Evolutionary conservation across 2,797 vertebrate genomes (phyloP), one percentile per base, ranked within the genome.

Genomic region (Anguilla pacifica): DNA sequence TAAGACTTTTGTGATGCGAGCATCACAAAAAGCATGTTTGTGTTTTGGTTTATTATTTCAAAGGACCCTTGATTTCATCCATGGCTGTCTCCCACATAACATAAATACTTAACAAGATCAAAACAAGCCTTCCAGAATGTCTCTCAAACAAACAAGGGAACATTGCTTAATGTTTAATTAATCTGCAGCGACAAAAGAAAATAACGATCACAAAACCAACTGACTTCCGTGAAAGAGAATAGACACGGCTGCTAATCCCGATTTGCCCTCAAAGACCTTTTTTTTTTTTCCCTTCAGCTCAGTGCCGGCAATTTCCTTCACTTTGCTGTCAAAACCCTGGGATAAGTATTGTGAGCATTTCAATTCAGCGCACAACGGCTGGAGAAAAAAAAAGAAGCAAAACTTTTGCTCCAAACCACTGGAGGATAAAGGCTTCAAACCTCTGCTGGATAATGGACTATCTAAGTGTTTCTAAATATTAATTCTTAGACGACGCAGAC

Each of bases 141-240:
- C 93, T 96, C 95, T 95, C 94, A 94, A 93, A 91, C 90, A 91
- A 95, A 95, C 92, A 95, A 93, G 93, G 91, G 92, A 94, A 94
- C 90, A 81, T 92, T 91, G 87, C 84, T 90, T 94, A 95, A 96
- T 96, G 95, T 96, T 96, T 96, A 97, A 96, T 96, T 96, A 95
- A 97, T 96, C 95, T 95, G 94, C 89, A 91, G 93, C 91, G 94
- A 95, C 94, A 95, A 96, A 64, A 96, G 95, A 94, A 93, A 95
- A 94, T 93, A 96, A 94, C 93, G 94, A 94, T 95, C 93, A 94
- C 94, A 94, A 96, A 96, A 95, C 94, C 95, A 46, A n/a, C 53
- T 90, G 84, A 67, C 84, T 85, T 57, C 31, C 28, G 6, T 57
- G 53, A 84, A 59, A 57, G 83, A 61, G 83, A 81, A 81, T 25